These are phyloP conservation scores for Erythrocercus mccallii DNA, from an alignment of 2,113 vertebrate species.

Conservation along the genomic window DNA sequence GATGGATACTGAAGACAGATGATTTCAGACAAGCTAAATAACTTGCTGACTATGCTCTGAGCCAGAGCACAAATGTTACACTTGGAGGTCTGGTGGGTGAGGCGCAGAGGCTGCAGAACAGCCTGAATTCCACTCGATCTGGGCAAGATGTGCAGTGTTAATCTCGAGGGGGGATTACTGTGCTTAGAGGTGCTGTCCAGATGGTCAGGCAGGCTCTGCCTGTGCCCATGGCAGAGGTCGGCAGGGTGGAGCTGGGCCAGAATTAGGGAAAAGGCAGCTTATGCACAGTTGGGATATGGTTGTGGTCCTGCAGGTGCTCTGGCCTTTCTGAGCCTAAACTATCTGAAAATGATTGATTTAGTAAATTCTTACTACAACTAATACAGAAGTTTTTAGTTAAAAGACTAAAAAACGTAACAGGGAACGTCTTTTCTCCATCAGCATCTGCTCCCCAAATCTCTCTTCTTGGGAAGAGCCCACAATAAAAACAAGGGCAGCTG, in stretches of 20 bases:
- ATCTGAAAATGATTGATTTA: not conserved
- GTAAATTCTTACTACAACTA: not conserved
- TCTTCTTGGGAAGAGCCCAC: not conserved
- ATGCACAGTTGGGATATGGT: not conserved
- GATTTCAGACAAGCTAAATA: not conserved
- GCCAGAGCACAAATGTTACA: not conserved
- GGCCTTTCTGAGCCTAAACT: not conserved
- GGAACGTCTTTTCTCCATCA: not conserved
- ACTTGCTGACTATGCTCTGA: not conserved
- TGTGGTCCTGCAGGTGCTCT: not conserved
- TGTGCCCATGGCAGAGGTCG: not conserved
- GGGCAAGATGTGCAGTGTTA: not conserved
- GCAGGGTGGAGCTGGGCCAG: not conserved
- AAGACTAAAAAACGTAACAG: not conserved
- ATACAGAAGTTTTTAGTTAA: not conserved
- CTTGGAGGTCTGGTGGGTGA: not conserved
- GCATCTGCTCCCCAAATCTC: not conserved
- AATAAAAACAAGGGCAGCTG: not conserved
- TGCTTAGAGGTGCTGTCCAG: slow-evolving; percentile 5
- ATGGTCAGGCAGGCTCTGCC: not conserved
- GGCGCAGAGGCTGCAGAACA: not conserved
- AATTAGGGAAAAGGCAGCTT: slow-evolving; percentile 8
- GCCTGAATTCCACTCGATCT: not conserved
- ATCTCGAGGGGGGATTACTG: slow-evolving; percentile 28
- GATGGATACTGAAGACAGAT: not conserved